Conservation (phyloP, 2,113 vertebrate species). For the Uropsilus gracilis region DNA sequence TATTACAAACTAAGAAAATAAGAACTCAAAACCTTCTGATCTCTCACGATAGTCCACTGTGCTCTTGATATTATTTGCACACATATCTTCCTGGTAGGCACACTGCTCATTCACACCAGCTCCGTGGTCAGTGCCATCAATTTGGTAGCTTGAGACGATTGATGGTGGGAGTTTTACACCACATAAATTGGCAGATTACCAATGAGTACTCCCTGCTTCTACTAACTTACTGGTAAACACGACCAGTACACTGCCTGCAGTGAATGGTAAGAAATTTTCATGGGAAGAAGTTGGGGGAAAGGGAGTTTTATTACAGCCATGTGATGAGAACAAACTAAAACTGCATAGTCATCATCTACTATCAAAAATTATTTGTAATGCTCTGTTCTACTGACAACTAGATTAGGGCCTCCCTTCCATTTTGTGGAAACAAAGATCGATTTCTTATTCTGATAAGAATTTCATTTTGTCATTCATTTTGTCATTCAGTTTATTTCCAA, state of each 20-base stretch:
- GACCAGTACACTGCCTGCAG: background rate
- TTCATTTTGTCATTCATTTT: conserved; percentile 36
- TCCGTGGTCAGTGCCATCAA: background rate
- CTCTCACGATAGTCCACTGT: too few species aligned
- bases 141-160: background rate
- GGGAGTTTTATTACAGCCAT: conserved; percentile 10
- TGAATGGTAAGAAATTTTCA: background rate
- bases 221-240: background rate
- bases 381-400: background rate
- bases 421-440: background rate
- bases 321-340: conserved; percentile 17
- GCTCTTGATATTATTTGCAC: background rate
- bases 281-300: conserved; percentile 27
- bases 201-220: background rate
- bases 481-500: background rate
- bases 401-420: background rate
- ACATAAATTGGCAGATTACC: background rate
- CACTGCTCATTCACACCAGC: background rate
- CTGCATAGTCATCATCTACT: background rate
- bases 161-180: background rate
- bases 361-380: background rate
- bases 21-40: too few species aligned
- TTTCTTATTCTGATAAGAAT: conserved; percentile 36
- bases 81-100: background rate
- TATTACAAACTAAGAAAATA: too few species aligned